Evolutionary conservation across 2,888 invertebrate species (phyloP).

Genomic region (Drosophila sordidula): DNA sequence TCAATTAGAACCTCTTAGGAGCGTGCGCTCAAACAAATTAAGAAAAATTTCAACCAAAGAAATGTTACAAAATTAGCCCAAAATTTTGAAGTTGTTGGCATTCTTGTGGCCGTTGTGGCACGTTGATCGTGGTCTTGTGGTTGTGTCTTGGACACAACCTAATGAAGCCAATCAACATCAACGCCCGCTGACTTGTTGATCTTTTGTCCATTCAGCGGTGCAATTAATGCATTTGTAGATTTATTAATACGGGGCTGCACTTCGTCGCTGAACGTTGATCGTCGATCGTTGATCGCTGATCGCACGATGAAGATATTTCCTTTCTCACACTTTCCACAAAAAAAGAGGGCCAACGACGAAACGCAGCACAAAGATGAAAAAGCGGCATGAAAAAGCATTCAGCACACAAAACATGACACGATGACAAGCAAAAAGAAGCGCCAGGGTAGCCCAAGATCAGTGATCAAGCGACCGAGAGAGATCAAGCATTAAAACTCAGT

Average conservation of each 20-base stretch:
- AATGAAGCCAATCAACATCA: slow-evolving; percentile 75
- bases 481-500: slow-evolving; percentile 71
- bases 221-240: slow-evolving; percentile 76
- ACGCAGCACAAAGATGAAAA: slow-evolving; percentile 41
- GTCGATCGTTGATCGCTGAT: slow-evolving; percentile 61
- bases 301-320: slow-evolving; percentile 78
- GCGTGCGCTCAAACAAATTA: slow-evolving; percentile 61
- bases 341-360: slow-evolving; percentile 41
- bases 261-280: slow-evolving; percentile 61
- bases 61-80: slow-evolving; percentile 71
- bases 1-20: slow-evolving; percentile 76
- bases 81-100: slow-evolving; percentile 36
- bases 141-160: slow-evolving; percentile 23
- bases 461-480: slow-evolving; percentile 37
- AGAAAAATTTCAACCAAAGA: slow-evolving; percentile 49
- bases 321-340: slow-evolving; percentile 79
- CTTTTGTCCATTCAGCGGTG: slow-evolving; percentile 68
- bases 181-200: slow-evolving; percentile 79
- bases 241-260: slow-evolving; percentile 71
- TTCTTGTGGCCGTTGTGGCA: slow-evolving; percentile 20
- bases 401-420: slow-evolving; percentile 82
- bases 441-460: slow-evolving; percentile 56
- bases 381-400: slow-evolving; percentile 78
- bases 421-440: slow-evolving; percentile 82
- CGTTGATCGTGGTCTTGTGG: slow-evolving; percentile 18